Evolutionary conservation across 2,797 vertebrate species (phyloP).

Genomic region (Hydrocynus forskahlii): DNA sequence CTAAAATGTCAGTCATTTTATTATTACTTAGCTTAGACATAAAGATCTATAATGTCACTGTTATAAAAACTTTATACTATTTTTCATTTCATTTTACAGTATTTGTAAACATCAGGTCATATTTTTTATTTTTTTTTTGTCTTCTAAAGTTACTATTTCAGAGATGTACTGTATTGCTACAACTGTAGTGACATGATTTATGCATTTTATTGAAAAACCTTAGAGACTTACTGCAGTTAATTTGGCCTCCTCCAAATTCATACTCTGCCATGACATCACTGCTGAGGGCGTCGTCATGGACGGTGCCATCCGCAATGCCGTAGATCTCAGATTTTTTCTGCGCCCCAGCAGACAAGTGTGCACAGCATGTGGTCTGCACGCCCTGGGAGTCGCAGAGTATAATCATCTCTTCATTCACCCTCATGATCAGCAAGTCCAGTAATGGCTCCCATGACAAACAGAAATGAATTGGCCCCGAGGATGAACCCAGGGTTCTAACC

Average conservation of each 20-base stretch:
- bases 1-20: background rate
- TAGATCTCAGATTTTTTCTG: fast-evolving
- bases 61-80: background rate
- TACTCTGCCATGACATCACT: background rate
- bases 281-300: slow-evolving; percentile 12
- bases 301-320: slow-evolving; percentile 58
- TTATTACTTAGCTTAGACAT: too few species aligned
- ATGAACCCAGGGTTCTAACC: background rate
- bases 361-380: slow-evolving; percentile 68
- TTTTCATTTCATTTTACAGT: too few species aligned
- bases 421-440: slow-evolving; percentile 69
- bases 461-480: slow-evolving; percentile 26
- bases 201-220: background rate
- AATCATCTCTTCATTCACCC: slow-evolving; percentile 49
- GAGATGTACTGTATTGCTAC: background rate
- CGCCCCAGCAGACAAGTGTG: background rate
- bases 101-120: too few species aligned
- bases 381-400: slow-evolving; percentile 62
- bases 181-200: background rate
- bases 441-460: slow-evolving; percentile 77
- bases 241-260: fast-evolving
- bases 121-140: background rate
- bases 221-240: slow-evolving; percentile 70
- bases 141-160: background rate
- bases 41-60: background rate